Evolutionary conservation across 1,140 invertebrate species (phyloP), one percentile per base, ranked within the genome.

Genomic region (Xylocopa sonorina): DNA sequence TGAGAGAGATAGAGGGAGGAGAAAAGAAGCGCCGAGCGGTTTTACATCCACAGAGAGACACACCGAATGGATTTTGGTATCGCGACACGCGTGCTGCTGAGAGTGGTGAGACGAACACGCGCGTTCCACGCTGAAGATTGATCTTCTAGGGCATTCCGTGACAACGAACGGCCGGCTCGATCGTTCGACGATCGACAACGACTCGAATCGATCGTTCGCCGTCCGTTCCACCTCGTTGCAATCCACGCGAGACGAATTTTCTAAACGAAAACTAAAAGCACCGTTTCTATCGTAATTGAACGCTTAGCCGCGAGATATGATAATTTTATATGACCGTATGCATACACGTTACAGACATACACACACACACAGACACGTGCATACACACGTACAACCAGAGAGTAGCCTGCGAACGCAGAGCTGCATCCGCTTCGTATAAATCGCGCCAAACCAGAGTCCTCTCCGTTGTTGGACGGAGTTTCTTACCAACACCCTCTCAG

Each of bases 11-110:
- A 38, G 38, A 38, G 9, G 38, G 38, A 38, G 38, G 9, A 4
- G 38, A 38, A 38, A 38, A 32, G 14, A 84, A 88, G 86, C 88
- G 90, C 89, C 88, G 90, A 90, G 89, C 89, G 89, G 89, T 91
- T 91, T 91, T 91, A 90, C 89, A 91, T 89, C 60, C 79, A 90
- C 85, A 82, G 85, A 88, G 85, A 88, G 78, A 89, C 81, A 91
- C 88, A 88, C 77, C 78, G 84, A 84, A 84, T 82, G 55, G 53
- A 84, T 81, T 83, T n/a, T 85, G 73, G 72, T 83, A 74, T 34
- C 46, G 66, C 60, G 67, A 73, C 51, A 50, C 50, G 82, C 72
- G 78, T 74, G 68, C 77, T 84, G 82, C 83, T 80, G 77, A 83
- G 83, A 84, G 77, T 24, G 41, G 76, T 68, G 38, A n/a, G n/a